phyloP scores from a whole-genome alignment of 2,797 vertebrate species.

The Salarias fasciatus region DNA sequence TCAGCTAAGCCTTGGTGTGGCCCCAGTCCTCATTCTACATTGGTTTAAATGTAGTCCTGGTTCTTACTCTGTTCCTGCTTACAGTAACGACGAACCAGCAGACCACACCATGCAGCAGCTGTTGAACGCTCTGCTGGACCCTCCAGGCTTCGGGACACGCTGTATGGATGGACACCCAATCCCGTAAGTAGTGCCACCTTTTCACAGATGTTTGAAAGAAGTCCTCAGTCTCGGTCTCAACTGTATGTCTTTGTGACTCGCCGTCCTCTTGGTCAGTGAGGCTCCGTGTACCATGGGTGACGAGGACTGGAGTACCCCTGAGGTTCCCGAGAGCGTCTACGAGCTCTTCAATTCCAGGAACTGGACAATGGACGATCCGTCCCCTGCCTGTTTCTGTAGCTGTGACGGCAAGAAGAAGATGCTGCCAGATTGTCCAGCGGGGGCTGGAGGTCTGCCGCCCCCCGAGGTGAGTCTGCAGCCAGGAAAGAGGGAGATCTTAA shows the following conservation, averaged over 20 bases:
- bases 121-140: constrained; percentile 84
- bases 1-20: too few relatives aligned
- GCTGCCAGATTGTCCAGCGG: constrained; percentile 92
- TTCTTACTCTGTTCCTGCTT: constrained; percentile 23
- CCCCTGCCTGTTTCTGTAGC: constrained; percentile 93
- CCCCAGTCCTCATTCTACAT: too few relatives aligned
- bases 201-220: too few relatives aligned
- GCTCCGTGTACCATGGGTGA: constrained; percentile 64
- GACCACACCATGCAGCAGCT: constrained; percentile 83
- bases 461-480: constrained; percentile 81
- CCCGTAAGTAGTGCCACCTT: constrained; percentile 81
- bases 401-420: constrained; percentile 92
- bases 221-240: too few relatives aligned
- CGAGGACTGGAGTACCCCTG: constrained; percentile 83
- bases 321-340: constrained; percentile 81
- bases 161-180: constrained; percentile 88
- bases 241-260: too few relatives aligned
- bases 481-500: too few relatives aligned
- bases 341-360: constrained; percentile 89
- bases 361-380: constrained; percentile 96
- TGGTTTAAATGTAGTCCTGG: not conserved
- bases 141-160: constrained; percentile 89
- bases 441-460: constrained; percentile 93
- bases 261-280: constrained; percentile 5
- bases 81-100: constrained; percentile 93